Base-by-base conservation (phyloP, 2,113 vertebrate genomes). In the Casuarius casuarius region DNA sequence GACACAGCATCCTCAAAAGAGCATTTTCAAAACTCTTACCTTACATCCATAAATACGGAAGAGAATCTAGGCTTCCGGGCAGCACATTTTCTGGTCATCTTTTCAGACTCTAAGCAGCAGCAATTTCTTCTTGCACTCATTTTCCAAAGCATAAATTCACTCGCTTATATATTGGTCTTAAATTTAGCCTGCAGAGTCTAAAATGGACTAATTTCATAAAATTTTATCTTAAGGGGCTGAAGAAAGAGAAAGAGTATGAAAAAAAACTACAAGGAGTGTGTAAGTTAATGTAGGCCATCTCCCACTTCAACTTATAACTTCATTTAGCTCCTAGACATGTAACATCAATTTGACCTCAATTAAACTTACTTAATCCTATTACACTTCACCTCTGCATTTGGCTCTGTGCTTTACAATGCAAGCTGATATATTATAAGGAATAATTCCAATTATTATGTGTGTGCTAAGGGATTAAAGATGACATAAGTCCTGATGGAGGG, bases 341-440 rank as follows among this genome's bases (percentile, higher is more conserved):
- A 62, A 38, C 56, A 72, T 28, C 70, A 38, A 38, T 3, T 56
- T 94, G 93, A 94, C 93, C 93, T 62, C 93, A 73, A 72, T 91
- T 89, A 94, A 95, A 92, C 85, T 38, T 82, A 80, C 10, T 77
- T 42, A 80, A 5, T 84, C 85, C 72, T 88, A 22, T 81, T 8
- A n/a, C 82, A 71, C 7, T 0, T 74, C 90, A 88, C 78, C 89
- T 80, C 75, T 48, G 75, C 5, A 1, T 75, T 56, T 2, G 70
- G 67, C 71, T 71, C 83, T 62, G 61, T 80, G 78, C 58, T 83
- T 77, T 38, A 59, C 79, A 74, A 2, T 0, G 65, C 78, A 10
- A 33, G 35, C n/a, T 20, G 71, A 63, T 77, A 25, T 3, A 7
- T 77, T 54, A 46, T 31, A 70, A 59, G 22, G 87, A 76, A 70